A percentile compares a stretch with the other conserved stretches of the same genome.
Conservation (phyloP, 2,797 vertebrate genomes). For the Melanotaenia maccullochi region DNA sequence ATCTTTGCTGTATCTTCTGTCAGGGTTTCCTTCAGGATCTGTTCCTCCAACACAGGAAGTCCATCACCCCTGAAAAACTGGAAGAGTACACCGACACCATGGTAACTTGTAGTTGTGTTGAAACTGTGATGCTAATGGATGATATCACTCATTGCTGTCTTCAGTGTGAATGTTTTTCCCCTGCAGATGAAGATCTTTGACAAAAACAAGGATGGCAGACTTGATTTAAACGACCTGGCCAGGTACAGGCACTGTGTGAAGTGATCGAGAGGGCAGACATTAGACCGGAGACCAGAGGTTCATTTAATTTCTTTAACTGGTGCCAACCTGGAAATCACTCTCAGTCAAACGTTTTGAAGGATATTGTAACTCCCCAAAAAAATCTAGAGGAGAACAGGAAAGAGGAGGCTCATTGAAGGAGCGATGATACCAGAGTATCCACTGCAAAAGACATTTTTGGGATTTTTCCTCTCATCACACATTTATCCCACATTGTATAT, state of each 20-base stretch:
- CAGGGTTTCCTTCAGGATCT: constrained; percentile 92
- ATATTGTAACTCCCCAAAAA: background rate
- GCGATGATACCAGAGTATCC: background rate
- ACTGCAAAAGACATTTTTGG: background rate
- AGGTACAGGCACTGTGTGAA: constrained; percentile 77
- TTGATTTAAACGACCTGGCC: constrained; percentile 93
- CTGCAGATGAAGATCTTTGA: constrained; percentile 94
- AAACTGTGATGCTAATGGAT: background rate
- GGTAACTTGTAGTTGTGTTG: constrained; percentile 75
- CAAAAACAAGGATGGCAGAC: constrained; percentile 88
- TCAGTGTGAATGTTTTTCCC: background rate
- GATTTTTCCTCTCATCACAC: background rate
- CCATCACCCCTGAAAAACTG: constrained; percentile 83
- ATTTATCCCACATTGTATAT: background rate
- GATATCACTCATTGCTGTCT: accelerated
- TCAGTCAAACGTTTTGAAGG: background rate
- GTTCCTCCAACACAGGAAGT: constrained; percentile 87
- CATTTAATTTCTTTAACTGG: background rate
- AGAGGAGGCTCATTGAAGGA: background rate
- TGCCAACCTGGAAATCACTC: background rate
- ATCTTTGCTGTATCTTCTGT: background rate
- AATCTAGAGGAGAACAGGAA: background rate
- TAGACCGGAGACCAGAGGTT: background rate
- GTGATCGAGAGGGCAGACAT: background rate
- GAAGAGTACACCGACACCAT: constrained; percentile 88